These are phyloP conservation scores for Macheiramphus alcinus DNA, from an alignment of 2,113 vertebrate species.

Conservation along the genomic window DNA sequence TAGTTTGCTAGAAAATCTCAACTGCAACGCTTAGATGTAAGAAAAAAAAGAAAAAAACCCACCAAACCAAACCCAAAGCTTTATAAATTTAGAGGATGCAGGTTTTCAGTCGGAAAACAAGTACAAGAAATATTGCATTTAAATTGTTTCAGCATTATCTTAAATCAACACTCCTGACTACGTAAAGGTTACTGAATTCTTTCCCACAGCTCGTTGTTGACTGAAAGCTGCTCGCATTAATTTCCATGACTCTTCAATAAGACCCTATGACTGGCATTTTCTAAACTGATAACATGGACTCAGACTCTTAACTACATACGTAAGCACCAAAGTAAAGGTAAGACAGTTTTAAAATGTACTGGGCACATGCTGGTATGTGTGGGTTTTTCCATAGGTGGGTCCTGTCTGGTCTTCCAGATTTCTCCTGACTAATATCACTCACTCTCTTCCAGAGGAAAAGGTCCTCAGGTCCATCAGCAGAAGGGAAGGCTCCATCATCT, in stretches of 20 bases:
- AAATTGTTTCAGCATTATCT: not conserved
- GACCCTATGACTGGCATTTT: not conserved
- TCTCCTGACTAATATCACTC: not conserved
- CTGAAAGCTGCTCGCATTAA: not conserved
- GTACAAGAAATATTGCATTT: not conserved
- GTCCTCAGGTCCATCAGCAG: fast-evolving
- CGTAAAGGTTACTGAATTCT: not conserved
- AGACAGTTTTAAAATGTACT: not conserved
- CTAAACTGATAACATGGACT: not conserved
- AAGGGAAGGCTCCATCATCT: not conserved
- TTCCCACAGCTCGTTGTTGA: not conserved
- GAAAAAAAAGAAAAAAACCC: too few relatives aligned
- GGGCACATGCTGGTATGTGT: not conserved
- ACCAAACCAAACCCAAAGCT: not conserved
- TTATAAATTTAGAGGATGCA: too few relatives aligned
- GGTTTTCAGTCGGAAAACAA: not conserved
- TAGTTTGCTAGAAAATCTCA: not conserved
- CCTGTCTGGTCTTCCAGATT: not conserved
- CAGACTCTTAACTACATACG: not conserved
- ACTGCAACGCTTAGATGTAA: too few relatives aligned
- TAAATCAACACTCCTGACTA: not conserved
- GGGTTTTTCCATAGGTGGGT: not conserved
- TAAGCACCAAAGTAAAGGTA: not conserved
- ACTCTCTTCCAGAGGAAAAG: not conserved
- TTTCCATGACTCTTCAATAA: not conserved